These are phyloP conservation scores for Hybognathus amarus DNA, from an alignment of 2,797 vertebrate genomes.

Conservation along the genomic window DNA sequence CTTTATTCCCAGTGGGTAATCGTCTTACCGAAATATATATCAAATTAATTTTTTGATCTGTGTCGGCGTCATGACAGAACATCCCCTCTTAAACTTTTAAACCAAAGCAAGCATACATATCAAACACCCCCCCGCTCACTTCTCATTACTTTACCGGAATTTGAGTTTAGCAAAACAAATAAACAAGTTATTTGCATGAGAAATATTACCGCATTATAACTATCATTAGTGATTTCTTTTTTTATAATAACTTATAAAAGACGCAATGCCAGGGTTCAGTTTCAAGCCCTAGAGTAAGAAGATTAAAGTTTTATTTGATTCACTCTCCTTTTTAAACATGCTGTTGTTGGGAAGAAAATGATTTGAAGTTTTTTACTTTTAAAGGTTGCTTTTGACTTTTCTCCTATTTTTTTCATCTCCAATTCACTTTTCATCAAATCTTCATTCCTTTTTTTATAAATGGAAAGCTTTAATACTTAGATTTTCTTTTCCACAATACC, in stretches of 20 bases:
- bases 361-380: conserved; percentile 27
- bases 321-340: conserved; percentile 58
- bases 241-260: conserved; percentile 29
- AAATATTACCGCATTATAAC: conserved; percentile 47
- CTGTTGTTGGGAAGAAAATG: conserved; percentile 31
- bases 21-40: conserved; percentile 65
- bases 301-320: conserved; percentile 60
- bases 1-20: conserved; percentile 62
- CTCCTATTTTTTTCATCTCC: not conserved
- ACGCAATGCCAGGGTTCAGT: not conserved
- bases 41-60: conserved; percentile 59
- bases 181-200: conserved; percentile 55
- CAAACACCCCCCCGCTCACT: conserved; percentile 36
- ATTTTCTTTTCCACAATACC: not conserved
- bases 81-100: conserved; percentile 61
- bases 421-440: conserved; percentile 4
- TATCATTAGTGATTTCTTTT: conserved; percentile 40
- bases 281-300: conserved; percentile 50
- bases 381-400: conserved; percentile 32
- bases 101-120: conserved; percentile 54
- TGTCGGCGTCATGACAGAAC: conserved; percentile 49
- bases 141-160: conserved; percentile 43
- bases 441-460: conserved; percentile 9
- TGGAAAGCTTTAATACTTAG: not conserved
- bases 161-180: conserved; percentile 51